Evolutionary conservation across 2,888 invertebrate species (phyloP), one percentile per base, ranked within the genome.

Genomic region (Pollenia griseotomentosa): DNA sequence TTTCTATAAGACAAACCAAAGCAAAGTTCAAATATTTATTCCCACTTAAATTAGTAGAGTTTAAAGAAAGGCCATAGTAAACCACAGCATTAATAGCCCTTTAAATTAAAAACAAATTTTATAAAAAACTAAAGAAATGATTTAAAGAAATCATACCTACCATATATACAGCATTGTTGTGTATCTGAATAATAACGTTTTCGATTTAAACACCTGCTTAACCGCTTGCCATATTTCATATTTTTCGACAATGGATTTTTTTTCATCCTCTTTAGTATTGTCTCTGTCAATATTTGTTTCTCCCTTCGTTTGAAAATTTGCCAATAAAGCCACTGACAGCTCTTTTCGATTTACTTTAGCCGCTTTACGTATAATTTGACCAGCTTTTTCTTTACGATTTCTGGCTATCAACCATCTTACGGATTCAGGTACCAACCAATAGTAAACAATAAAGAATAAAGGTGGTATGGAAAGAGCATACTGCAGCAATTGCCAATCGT

Each of bases 11-110:
- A 85, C 95, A 95, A 2, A 95, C 95, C 44, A 96, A 90, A 11
- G 95, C 94, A 90, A 96, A 96, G 92, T 96, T 96, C 2, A 95
- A 85, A 90, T 96, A 96, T 91, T 96, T 96, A 90, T 96, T 95
- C 12, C 96, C 96, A 81, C 95, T 95, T 84, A 96, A 94, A 70
- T 94, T 95, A 0, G 95, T 95, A 0, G 96, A 95, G 90, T 95
- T 96, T 40, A 96, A 92, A 0, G 96, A 96, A 44, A 96, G 93
- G 0, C 96, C 96, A 90, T 96, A 96, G 90, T 95, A 96, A 5
- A 96, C 95, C 85, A 96, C 95, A 0, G 96, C 95, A 90, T 95
- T 96, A 3, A 96, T 95, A 33, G 94, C 94, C 96, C 93, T 93
- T 12, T n/a, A 85, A 0, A 23, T 33, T n/a, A 12, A 61, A 51